These are phyloP conservation scores for Platichthys stellatus DNA, from an alignment of 2,113 vertebrate species.

Conservation along the genomic window DNA sequence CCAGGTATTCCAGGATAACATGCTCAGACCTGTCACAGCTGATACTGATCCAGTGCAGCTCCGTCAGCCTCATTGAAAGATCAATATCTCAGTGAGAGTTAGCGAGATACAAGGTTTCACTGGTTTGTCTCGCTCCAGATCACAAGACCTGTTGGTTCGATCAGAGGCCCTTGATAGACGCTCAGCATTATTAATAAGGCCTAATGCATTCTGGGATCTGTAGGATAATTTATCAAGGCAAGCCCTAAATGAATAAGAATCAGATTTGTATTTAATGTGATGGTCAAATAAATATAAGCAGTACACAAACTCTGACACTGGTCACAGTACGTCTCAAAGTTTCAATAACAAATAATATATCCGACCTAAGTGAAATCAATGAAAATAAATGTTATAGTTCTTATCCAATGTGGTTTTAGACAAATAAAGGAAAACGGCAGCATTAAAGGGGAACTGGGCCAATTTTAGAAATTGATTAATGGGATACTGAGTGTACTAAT, in stretches of 20 bases:
- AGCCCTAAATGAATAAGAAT: not conserved
- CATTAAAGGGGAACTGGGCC: not conserved
- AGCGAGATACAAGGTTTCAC: not conserved
- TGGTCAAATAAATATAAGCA: not conserved
- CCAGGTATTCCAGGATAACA: slow-evolving; percentile 48
- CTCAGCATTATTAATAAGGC: slow-evolving; percentile 28
- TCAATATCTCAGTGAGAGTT: slow-evolving; percentile 63
- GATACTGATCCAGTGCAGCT: slow-evolving; percentile 48
- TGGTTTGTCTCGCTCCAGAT: slow-evolving; percentile 45
- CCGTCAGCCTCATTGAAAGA: slow-evolving; percentile 50
- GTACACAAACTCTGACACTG: not conserved
- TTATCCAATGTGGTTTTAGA: not conserved
- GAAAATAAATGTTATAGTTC: not conserved
- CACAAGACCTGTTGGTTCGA: slow-evolving; percentile 21
- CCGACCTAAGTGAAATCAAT: not conserved
- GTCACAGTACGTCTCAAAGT: not conserved
- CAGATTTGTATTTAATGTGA: not conserved
- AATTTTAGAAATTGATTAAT: not conserved
- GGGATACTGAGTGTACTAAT: not conserved
- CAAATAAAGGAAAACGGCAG: not conserved
- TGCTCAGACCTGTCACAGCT: slow-evolving; percentile 45
- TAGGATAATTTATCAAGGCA: slow-evolving; percentile 35
- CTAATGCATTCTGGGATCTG: slow-evolving; percentile 56
- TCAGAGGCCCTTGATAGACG: slow-evolving; percentile 26
- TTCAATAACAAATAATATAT: not conserved